Percentiles rank a stretch among this genome's conserved stretches.
phyloP scores from a whole-genome alignment of 1,140 invertebrate species.

The Drosophila paulistorum region DNA sequence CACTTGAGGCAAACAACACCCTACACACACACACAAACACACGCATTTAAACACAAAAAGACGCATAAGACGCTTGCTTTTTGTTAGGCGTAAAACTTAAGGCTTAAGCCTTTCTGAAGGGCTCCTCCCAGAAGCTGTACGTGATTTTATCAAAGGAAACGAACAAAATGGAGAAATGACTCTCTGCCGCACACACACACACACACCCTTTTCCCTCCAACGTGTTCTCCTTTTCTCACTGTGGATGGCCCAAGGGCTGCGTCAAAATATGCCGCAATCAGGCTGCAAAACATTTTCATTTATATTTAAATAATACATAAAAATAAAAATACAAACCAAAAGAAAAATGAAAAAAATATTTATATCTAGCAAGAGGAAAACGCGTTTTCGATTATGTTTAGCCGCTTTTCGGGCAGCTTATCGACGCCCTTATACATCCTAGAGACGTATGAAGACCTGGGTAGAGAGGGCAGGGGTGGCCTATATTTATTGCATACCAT shows the following conservation, averaged over 20 bases:
- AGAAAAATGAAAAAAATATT: conserved; percentile 35
- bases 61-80: conserved; percentile 50
- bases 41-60: conserved; percentile 56
- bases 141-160: conserved; percentile 78
- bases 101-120: conserved; percentile 62
- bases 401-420: conserved; percentile 73
- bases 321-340: background rate
- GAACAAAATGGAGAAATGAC: conserved; percentile 48
- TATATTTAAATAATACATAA: conserved; percentile 74
- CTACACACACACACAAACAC: conserved; percentile 57
- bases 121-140: conserved; percentile 68
- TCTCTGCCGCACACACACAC: conserved; percentile 11
- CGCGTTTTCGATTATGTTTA: conserved; percentile 79
- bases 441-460: too few relatives aligned
- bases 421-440: conserved; percentile 67
- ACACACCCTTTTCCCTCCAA: background rate
- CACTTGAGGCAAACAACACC: conserved; percentile 50
- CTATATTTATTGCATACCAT: conserved; percentile 76
- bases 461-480: conserved; percentile 23
- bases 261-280: conserved; percentile 80
- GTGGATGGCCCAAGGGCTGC: conserved; percentile 61
- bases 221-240: conserved; percentile 1
- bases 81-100: conserved; percentile 71
- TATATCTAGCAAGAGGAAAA: conserved; percentile 29
- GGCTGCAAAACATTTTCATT: conserved; percentile 80